Conservation (phyloP, 2,113 vertebrate species). For the Pholis gunnellus region DNA sequence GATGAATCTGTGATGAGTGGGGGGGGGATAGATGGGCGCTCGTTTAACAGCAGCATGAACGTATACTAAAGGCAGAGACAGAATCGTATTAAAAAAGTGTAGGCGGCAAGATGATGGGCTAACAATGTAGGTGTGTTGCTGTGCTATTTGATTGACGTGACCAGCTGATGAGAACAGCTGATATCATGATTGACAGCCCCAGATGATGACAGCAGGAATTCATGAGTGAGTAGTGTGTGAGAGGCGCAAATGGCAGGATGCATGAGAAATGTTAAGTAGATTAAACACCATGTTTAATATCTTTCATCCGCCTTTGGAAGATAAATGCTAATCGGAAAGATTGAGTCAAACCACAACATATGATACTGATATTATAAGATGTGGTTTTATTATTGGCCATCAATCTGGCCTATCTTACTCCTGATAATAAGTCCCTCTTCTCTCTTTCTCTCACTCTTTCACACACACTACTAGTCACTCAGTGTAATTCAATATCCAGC, state of each 20-base stretch:
- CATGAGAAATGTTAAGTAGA: not conserved
- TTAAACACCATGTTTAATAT: slow-evolving; percentile 24
- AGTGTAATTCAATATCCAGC: slow-evolving; percentile 32
- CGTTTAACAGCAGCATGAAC: not conserved
- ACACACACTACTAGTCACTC: slow-evolving; percentile 8
- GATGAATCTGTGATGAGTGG: not conserved
- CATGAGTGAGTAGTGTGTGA: not conserved
- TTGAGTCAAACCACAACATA: slow-evolving; percentile 26
- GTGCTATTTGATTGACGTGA: not conserved
- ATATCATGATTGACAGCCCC: not conserved
- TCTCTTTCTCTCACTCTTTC: not conserved
- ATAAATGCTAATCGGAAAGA: slow-evolving; percentile 33
- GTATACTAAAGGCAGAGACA: not conserved
- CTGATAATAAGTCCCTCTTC: slow-evolving; percentile 21
- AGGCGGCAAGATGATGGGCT: not conserved
- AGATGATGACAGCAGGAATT: not conserved
- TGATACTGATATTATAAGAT: slow-evolving; percentile 30
- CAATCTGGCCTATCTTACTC: slow-evolving; percentile 4
- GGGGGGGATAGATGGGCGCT: not conserved
- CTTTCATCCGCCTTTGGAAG: not conserved
- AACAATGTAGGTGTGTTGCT: not conserved
- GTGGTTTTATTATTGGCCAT: slow-evolving; percentile 29
- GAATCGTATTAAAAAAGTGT: not conserved
- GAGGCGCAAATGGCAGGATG: not conserved
- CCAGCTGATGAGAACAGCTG: not conserved